Evolutionary conservation across 37 sponge, comb jelly and placozoan genomes (phyloP).

Genomic region (Hexactinellida sp.): DNA sequence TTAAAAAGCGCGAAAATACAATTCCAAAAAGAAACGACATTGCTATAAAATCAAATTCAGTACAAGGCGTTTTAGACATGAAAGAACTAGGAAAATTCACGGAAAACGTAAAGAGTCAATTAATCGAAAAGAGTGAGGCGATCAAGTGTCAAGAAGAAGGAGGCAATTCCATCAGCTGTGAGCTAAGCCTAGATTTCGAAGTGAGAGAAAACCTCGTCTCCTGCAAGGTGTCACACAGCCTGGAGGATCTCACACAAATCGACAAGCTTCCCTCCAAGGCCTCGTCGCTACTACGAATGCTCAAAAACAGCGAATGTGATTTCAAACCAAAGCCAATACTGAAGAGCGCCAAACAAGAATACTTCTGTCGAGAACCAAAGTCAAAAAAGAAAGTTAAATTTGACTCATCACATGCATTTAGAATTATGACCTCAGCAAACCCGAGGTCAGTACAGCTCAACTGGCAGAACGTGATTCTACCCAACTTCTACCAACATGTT

Average conservation of each 20-base stretch:
- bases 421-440: not conserved
- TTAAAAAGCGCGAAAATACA: not conserved
- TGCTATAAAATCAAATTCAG: not conserved
- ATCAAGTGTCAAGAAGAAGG: not conserved
- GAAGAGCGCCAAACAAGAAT: not conserved
- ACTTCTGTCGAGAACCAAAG: not conserved
- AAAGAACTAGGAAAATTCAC: not conserved
- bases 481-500: constrained; percentile 4
- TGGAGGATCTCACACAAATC: not conserved
- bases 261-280: not conserved
- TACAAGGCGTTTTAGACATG: not conserved
- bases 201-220: constrained; percentile 5
- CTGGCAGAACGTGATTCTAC: constrained; percentile 10
- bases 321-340: constrained; percentile 13
- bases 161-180: not conserved
- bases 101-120: not conserved
- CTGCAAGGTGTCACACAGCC: constrained; percentile 10
- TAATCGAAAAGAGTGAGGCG: not conserved
- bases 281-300: not conserved
- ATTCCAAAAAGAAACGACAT: not conserved
- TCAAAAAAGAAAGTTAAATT: not conserved
- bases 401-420: not conserved
- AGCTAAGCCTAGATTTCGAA: not conserved
- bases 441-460: not conserved
- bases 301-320: not conserved